Base-by-base conservation (phyloP, 1,140 invertebrate species). In the Vollenhovia emeryi region DNA sequence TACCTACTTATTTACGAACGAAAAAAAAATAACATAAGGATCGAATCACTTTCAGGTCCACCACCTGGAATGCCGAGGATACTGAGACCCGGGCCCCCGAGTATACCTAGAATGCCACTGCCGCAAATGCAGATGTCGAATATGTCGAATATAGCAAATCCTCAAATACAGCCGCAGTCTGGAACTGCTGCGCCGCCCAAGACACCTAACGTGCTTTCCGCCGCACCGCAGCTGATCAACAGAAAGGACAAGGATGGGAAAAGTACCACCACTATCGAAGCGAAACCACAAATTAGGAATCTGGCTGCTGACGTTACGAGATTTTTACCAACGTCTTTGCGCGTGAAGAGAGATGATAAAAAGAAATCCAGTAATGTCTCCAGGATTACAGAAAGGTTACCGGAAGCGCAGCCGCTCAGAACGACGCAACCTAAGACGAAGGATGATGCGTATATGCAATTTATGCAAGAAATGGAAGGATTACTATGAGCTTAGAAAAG, bases 391-490 rank as follows among this genome's bases (percentile, higher is more conserved):
- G 95, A 93, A 91, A 93, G 91, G 87, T 92, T 92, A 90, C 92
- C 87, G 71, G 93, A 96, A 85, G 91, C 95, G 24, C 95, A 95
- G 45, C 92, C 93, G 3, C 78, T 92, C 7, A 92, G 93, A 76
- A 86, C 91, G 18, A 55, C 85, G 11, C 95, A 95, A 76, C 88
- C 94, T 3, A 95, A 96, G 52, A 99, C 97, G 50, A 99, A 99
- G 94, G 99, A 99, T 92, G 99, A 99, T 93, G 99, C 99, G 48
- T 99, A 99, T 92, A 97, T 98, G 95, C 98, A 99, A 93, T 99
- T 99, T 94, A 99, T 99, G 98, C 97, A 98, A 94, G 99, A 99
- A 96, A 99, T 99, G 98, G 97, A 99, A 94, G 98, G 97, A 55
- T 95, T 99, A 33, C 96, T 99, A 91, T 99, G 92, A 94, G 64